Conservation (phyloP, 2,888 invertebrate genomes). For the Dilophus febrilis region DNA sequence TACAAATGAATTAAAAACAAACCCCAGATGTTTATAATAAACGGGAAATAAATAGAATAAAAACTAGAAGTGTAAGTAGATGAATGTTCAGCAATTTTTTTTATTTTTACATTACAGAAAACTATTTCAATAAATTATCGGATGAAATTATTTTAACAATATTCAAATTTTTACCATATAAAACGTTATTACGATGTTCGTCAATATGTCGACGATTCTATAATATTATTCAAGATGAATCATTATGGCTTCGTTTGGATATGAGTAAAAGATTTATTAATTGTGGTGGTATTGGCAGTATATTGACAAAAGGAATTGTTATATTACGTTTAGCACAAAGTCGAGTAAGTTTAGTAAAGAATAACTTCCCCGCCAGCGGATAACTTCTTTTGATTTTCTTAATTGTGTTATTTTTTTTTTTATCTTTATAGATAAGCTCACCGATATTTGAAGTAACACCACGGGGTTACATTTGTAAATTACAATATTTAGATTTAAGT, state of each 20-base stretch:
- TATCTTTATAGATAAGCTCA: conserved; percentile 27
- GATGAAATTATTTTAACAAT: conserved; percentile 77
- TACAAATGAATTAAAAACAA: no score
- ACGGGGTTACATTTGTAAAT: conserved; percentile 29
- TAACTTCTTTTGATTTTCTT: no score
- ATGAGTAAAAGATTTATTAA: conserved; percentile 51
- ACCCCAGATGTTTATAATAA: no score
- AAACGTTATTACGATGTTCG: conserved; percentile 49
- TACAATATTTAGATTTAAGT: conserved; percentile 78
- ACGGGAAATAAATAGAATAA: no score
- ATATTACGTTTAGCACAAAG: conserved; percentile 63
- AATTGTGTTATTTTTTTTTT: no score
- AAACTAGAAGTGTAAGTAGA: no score
- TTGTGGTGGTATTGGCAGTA: conserved; percentile 50
- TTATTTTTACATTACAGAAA: conserved; percentile 17
- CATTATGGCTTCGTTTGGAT: conserved; percentile 72
- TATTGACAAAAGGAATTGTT: conserved; percentile 59
- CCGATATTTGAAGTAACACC: conserved; percentile 35
- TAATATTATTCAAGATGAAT: conserved; percentile 63
- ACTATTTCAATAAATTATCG: conserved; percentile 56
- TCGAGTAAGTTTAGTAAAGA: no score
- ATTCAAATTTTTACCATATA: conserved; percentile 67
- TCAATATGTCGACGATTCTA: conserved; percentile 65
- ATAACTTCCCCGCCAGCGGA: no score
- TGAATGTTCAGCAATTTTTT: no score